Conservation (phyloP, 2,797 vertebrate genomes). For the Scolopax rusticola region DNA sequence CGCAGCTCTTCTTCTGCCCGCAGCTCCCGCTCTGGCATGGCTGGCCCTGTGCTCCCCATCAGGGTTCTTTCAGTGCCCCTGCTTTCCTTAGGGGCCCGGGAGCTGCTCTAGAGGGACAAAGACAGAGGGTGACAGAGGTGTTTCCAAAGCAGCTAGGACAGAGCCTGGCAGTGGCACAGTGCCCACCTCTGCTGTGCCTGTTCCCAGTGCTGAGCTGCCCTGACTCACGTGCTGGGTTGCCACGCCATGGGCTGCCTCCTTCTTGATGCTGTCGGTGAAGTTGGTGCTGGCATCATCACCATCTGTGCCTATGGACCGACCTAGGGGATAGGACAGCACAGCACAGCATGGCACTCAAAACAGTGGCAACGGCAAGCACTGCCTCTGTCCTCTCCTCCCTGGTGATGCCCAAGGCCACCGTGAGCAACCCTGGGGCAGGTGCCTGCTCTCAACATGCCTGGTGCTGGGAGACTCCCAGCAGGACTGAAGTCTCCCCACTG, state of each 20-base stretch:
- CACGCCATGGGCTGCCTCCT: conserved; percentile 73
- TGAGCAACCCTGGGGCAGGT: background rate
- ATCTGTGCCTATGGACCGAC: conserved; percentile 34
- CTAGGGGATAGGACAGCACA: conserved; percentile 67
- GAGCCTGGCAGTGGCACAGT: fast-evolving
- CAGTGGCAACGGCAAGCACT: background rate
- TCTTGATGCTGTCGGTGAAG: conserved; percentile 79
- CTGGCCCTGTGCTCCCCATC: background rate
- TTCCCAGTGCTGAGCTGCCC: fast-evolving
- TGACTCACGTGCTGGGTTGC: conserved; percentile 69
- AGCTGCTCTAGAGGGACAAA: conserved; percentile 60
- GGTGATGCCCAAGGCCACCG: fast-evolving
- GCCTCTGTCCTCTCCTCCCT: background rate
- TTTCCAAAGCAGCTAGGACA: background rate
- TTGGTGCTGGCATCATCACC: conserved; percentile 74
- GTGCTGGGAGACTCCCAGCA: background rate
- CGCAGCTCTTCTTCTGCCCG: conserved; percentile 85
- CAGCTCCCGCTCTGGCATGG: conserved; percentile 77
- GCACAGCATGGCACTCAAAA: background rate
- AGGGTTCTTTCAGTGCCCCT: background rate
- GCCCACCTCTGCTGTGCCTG: background rate
- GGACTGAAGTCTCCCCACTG: background rate
- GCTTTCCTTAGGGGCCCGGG: conserved; percentile 27
- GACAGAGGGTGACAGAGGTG: background rate
- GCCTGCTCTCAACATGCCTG: background rate